Evolutionary conservation across 2,113 vertebrate genomes (phyloP), one percentile per base, ranked within the genome.

Genomic region (Solea senegalensis): DNA sequence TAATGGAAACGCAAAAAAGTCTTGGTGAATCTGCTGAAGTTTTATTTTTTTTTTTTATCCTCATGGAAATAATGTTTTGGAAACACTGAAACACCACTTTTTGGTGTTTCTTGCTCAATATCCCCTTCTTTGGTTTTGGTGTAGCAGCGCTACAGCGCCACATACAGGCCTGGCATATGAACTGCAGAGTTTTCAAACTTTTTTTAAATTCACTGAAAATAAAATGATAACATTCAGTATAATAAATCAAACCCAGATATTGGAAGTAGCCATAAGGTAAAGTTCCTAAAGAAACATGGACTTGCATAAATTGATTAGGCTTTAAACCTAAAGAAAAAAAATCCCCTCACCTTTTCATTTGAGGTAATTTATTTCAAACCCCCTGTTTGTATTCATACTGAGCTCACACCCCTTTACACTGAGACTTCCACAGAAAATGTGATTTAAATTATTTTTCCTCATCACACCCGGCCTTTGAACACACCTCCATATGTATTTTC

Each of bases 341-440:
- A 34, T 34, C 3, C 5, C 34, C 3, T 34, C 34, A 34, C 34
- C 0, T 44, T 16, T 58, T 40, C 5, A 52, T 46, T 69, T 46
- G 15, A 49, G 21, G 15, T 50, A 9, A 58, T 54, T 76, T 72
- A 58, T 54, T 76, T 72, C 0, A 62, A 45, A 69, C 54, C 11
- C 43, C 39, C 45, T 50, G 7, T 9, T 13, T 14, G 9, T 16
- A 21, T 41, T 53, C 56, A 50, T 12, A 9, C 28, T 45, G 15
- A 34, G 57, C 65, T 39, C 45, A 43, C 54, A 5, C 64, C 34
- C 48, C 48, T 27, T 27, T 75, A 26, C 53, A 53, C 14, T 60
- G 26, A 72, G 53, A 21, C 5, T 40, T 55, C n/a, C 26, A 46
- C 7, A 9, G 39, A 64, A 48, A 9, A 46, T 0, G 2, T 68